phyloP scores from a whole-genome alignment of 2,113 vertebrate genomes.

The Antechinus flavipes region DNA sequence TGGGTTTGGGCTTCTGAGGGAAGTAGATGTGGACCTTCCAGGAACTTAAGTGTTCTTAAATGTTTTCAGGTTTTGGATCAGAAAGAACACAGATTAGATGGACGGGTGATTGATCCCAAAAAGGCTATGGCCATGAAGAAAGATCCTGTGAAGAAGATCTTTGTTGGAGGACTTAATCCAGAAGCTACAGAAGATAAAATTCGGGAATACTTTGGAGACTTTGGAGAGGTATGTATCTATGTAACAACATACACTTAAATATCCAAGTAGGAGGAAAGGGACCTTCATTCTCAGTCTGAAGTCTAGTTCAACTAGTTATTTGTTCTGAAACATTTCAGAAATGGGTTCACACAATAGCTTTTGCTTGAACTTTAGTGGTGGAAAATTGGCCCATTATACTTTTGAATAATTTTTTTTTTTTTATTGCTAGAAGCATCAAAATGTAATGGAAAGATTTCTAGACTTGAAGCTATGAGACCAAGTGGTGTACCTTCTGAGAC shows the following conservation, averaged over 20 bases:
- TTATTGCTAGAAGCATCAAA: neutral
- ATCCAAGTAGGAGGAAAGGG: neutral
- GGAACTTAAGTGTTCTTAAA: neutral
- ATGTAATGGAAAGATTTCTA: neutral
- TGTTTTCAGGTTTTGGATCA: slow-evolving; percentile 93
- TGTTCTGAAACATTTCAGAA: neutral
- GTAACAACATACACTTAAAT: neutral
- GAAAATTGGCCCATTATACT: neutral
- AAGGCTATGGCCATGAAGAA: slow-evolving; percentile 99
- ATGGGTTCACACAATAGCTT: neutral
- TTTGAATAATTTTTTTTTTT: neutral
- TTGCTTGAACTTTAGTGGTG: neutral
- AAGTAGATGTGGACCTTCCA: neutral
- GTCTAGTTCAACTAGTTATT: neutral
- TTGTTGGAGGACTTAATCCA: slow-evolving; percentile 97
- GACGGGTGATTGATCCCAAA: slow-evolving; percentile 97
- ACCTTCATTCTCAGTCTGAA: neutral
- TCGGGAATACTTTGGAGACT: slow-evolving; percentile 96
- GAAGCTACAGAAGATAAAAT: slow-evolving; percentile 98
- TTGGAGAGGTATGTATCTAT: slow-evolving; percentile 92
- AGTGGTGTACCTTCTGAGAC: too few relatives aligned
- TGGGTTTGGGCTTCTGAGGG: neutral
- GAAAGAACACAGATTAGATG: slow-evolving; percentile 97
- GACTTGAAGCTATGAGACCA: neutral
- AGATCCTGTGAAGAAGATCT: slow-evolving; percentile 98